Conservation (phyloP, 2,888 invertebrate species). For the Chrysina gloriosa region DNA sequence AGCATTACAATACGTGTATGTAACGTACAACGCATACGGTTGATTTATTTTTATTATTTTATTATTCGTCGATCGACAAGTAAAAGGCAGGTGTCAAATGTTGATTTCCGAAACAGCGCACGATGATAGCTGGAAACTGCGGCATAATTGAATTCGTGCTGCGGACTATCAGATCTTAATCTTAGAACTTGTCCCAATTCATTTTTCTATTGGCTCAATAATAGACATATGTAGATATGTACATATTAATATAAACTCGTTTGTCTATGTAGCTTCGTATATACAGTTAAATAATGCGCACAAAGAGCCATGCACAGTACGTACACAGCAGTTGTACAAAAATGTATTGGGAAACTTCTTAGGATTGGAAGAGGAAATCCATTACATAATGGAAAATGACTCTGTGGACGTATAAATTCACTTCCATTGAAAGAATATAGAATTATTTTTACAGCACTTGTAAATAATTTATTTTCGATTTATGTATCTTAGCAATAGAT, state of each 20-base stretch:
- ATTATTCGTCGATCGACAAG: slow-evolving; percentile 5
- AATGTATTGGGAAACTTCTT: too few species aligned
- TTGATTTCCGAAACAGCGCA: background rate
- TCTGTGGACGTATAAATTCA: too few species aligned
- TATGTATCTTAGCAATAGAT: too few species aligned
- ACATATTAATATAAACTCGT: background rate
- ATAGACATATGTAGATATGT: background rate
- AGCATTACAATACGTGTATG: background rate
- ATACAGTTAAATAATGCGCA: too few species aligned
- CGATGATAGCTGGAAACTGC: background rate
- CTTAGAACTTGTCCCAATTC: background rate
- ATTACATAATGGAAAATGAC: too few species aligned
- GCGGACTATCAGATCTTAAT: background rate
- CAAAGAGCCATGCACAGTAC: too few species aligned
- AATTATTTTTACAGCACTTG: too few species aligned
- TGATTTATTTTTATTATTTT: background rate
- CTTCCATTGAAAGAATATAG: too few species aligned
- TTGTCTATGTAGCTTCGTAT: background rate
- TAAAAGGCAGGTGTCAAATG: slow-evolving; percentile 6
- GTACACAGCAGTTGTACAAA: too few species aligned
- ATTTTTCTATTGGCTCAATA: background rate
- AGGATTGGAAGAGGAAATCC: too few species aligned
- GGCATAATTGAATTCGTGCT: slow-evolving; percentile 11
- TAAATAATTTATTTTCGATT: too few species aligned
- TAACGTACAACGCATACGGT: too few species aligned